phyloP scores from a whole-genome alignment of 2,888 invertebrate species.

The Hemaris fuciformis region DNA sequence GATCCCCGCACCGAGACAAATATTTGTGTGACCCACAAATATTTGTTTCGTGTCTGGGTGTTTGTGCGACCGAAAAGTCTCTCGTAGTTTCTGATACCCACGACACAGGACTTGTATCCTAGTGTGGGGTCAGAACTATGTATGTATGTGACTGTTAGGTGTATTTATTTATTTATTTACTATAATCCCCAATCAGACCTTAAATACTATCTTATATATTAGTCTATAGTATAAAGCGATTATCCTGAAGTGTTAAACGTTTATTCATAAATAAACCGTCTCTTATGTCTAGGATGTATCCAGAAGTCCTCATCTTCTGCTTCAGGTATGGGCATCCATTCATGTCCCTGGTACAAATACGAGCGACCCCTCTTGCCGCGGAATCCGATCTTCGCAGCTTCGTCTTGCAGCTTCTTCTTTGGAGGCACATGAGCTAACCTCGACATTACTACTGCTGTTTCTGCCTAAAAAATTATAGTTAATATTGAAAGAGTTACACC shows the following conservation, averaged over 20 bases:
- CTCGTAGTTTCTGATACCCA: no score
- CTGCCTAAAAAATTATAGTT: slow-evolving; percentile 28
- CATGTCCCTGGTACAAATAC: slow-evolving; percentile 59
- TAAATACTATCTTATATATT: no score
- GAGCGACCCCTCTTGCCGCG: slow-evolving; percentile 48
- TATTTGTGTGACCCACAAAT: no score
- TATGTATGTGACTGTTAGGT: no score
- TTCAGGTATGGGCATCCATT: slow-evolving; percentile 61
- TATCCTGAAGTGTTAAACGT: background rate
- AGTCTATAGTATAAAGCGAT: no score
- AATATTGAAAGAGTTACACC: background rate
- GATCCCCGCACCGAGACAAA: no score
- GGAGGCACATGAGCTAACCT: slow-evolving; percentile 44
- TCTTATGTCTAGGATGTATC: slow-evolving; percentile 10
- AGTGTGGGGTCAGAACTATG: no score
- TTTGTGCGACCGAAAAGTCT: no score
- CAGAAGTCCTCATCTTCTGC: slow-evolving; percentile 38
- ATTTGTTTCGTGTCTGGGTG: no score
- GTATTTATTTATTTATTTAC: no score
- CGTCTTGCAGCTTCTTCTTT: slow-evolving; percentile 42
- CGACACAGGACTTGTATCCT: no score
- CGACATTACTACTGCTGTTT: slow-evolving; percentile 36
- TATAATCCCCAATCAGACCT: no score
- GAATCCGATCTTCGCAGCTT: slow-evolving; percentile 46
- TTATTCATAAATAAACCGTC: background rate